Evolutionary conservation across 2,113 vertebrate genomes (phyloP), one percentile per base, ranked within the genome.

Genomic region (Cyanoramphus novaezelandiae): DNA sequence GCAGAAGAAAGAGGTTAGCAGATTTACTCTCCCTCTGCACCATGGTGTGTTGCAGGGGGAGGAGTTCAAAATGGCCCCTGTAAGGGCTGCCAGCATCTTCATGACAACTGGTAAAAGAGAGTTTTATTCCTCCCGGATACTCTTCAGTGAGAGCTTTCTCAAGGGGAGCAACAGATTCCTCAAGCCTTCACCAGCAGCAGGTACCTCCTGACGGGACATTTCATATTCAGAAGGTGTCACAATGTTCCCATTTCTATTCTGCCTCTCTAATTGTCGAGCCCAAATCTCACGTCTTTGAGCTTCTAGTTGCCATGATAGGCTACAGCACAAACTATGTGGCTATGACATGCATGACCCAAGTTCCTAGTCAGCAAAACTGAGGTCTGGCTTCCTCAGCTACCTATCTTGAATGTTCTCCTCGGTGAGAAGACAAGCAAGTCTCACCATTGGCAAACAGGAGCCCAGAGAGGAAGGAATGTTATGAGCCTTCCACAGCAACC

Each of bases 11-110:
- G 41, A 55, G 35, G 72, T 82, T 91, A 89, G 76, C 71, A 69
- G 74, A 79, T 83, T 87, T 46, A 49, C 59, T 91, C 74, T 90
- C 74, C 50, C 92, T 91, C 81, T 95, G 89, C 95, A 93, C 86
- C 72, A 88, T 53, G 79, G 87, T 27, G 47, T 84, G 69, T 86
- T 96, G 93, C 84, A 96, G 80, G 76, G 57, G 77, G 49, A 93
- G 82, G 91, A 96, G 82, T 92, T 95, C 75, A 90, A 94, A 96
- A 84, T 60, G 82, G 91, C 59, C 93, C 70, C 91, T 90, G 55
- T 60, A 77, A 79, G 0, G 1, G 39, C 74, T 82, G 82, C 68
- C 47, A 18, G 88, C 81, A 93, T 76, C 86, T 93, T 79, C 82
- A 53, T 21, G 59, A 53, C 12, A 74, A 70, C 81, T 94, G 67